phyloP scores from a whole-genome alignment of 2,888 invertebrate species.

The Prostheceraeus crozeri region DNA sequence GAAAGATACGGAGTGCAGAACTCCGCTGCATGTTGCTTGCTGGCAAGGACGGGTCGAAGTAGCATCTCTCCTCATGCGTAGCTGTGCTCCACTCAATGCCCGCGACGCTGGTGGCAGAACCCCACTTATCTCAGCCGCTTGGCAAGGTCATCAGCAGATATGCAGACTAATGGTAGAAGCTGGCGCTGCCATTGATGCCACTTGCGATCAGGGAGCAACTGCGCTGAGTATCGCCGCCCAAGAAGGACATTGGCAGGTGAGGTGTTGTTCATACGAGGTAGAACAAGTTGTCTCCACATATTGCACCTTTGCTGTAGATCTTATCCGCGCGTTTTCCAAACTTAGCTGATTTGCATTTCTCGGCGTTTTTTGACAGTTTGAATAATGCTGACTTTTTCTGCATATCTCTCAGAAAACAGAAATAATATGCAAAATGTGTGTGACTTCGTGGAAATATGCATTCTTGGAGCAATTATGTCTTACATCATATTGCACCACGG shows the following conservation, averaged over 20 bases:
- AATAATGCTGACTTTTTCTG: too few species aligned
- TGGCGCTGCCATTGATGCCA: conserved; percentile 76
- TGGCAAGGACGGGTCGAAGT: conserved; percentile 87
- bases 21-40: conserved; percentile 42
- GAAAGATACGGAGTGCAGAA: conserved; percentile 31
- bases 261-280: too few species aligned
- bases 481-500: too few species aligned
- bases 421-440: too few species aligned
- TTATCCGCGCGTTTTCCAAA: too few species aligned
- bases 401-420: too few species aligned
- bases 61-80: conserved; percentile 73
- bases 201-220: conserved; percentile 89
- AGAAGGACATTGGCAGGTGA: conserved; percentile 82
- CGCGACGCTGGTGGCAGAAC: conserved; percentile 63
- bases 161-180: conserved; percentile 69
- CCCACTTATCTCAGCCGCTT: conserved; percentile 84
- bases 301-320: too few species aligned
- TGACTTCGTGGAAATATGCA: too few species aligned
- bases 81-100: conserved; percentile 71
- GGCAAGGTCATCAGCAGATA: conserved; percentile 82
- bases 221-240: conserved; percentile 86
- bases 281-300: too few species aligned
- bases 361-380: too few species aligned
- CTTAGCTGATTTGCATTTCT: too few species aligned
- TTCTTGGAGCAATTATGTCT: too few species aligned